Conservation (phyloP, 1,140 invertebrate genomes). For the Aphidius gifuensis region DNA sequence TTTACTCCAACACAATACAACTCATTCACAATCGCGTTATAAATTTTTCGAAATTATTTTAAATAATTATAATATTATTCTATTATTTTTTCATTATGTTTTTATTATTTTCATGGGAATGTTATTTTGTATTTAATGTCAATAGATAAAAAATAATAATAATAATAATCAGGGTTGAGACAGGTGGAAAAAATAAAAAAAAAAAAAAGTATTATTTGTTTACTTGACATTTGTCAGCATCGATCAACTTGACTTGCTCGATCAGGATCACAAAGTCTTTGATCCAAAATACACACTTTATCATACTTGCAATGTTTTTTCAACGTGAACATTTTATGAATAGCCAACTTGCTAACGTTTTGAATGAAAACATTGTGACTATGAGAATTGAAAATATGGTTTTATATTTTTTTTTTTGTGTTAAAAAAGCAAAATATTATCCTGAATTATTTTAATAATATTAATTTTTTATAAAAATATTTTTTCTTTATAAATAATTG, state of each 20-base stretch:
- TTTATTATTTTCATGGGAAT: too few species aligned
- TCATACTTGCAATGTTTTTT: slow-evolving; percentile 31
- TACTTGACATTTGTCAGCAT: slow-evolving; percentile 41
- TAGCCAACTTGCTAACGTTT: slow-evolving; percentile 33
- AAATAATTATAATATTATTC: too few species aligned
- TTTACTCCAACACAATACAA: too few species aligned
- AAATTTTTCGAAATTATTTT: too few species aligned
- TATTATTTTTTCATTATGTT: too few species aligned
- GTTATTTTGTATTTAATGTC: too few species aligned
- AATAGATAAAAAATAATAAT: too few species aligned
- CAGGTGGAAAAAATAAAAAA: too few species aligned
- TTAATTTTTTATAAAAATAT: background rate
- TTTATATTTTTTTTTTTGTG: slow-evolving; percentile 17
- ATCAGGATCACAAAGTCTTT: slow-evolving; percentile 30
- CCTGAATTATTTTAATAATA: background rate
- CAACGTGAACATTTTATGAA: slow-evolving; percentile 36
- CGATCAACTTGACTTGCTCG: slow-evolving; percentile 34
- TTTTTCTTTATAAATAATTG: background rate
- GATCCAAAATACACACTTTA: slow-evolving; percentile 1
- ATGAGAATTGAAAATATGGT: background rate
- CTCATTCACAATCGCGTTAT: too few species aligned
- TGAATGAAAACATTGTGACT: slow-evolving; percentile 42
- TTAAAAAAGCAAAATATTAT: slow-evolving; percentile 15
- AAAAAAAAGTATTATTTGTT: background rate
- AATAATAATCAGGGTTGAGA: too few species aligned